Evolutionary conservation across 2,888 invertebrate genomes (phyloP).

Genomic region (Caenorhabditis wallacei): DNA sequence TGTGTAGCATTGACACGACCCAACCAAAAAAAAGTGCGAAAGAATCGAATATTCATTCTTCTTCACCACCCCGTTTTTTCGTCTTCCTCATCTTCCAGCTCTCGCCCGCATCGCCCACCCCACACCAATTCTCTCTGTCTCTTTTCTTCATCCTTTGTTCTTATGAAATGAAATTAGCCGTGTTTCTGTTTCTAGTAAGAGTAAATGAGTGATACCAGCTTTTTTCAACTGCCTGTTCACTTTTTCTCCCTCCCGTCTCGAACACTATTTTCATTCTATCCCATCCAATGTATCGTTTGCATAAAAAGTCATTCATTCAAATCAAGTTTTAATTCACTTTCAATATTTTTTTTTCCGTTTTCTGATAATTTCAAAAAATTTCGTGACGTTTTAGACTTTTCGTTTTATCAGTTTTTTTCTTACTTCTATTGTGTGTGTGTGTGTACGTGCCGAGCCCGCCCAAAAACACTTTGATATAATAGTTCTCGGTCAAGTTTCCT

Average conservation of each 20-base stretch:
- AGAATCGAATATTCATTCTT: slow-evolving; percentile 51
- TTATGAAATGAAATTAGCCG: slow-evolving; percentile 52
- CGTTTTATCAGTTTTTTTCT: slow-evolving; percentile 5
- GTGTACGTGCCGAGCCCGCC: slow-evolving; percentile 2
- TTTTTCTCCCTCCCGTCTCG: neutral
- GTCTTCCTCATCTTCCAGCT: slow-evolving; percentile 41
- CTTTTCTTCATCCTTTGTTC: slow-evolving; percentile 31
- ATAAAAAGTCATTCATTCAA: slow-evolving; percentile 15
- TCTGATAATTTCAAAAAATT: neutral
- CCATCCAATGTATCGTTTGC: slow-evolving; percentile 19
- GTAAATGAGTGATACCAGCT: slow-evolving; percentile 28
- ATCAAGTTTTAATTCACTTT: neutral
- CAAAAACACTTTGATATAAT: no score
- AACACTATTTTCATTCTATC: neutral
- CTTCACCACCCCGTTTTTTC: slow-evolving; percentile 23
- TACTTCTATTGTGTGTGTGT: slow-evolving; percentile 10
- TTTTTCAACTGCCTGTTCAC: slow-evolving; percentile 59
- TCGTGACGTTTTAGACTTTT: slow-evolving; percentile 1
- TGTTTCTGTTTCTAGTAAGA: slow-evolving; percentile 45
- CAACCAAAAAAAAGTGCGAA: slow-evolving; percentile 36
- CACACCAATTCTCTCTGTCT: slow-evolving; percentile 10
- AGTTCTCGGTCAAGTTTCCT: no score
- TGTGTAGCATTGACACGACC: slow-evolving; percentile 27
- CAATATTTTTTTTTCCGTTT: neutral
- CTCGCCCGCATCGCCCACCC: slow-evolving; percentile 43